phyloP scores from a whole-genome alignment of 2,113 vertebrate species.

The Paracanthobrama guichenoti region DNA sequence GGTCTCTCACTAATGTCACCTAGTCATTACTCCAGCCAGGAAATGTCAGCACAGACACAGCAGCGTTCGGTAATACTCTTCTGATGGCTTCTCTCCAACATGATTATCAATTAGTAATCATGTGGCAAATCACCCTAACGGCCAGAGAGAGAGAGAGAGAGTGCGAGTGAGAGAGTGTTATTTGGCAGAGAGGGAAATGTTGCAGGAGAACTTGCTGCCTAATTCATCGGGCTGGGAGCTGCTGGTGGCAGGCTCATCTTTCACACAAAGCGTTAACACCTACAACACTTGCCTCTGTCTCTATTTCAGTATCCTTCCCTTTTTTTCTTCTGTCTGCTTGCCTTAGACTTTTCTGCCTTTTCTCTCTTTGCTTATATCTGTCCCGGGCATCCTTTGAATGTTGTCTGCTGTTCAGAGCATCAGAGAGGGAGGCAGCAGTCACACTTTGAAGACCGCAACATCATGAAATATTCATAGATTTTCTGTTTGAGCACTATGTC shows the following conservation, averaged over 20 bases:
- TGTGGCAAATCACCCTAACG: slow-evolving; percentile 70
- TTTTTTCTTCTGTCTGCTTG: slow-evolving; percentile 4
- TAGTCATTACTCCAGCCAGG: slow-evolving; percentile 35
- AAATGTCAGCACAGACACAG: slow-evolving; percentile 44
- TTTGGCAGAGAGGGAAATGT: slow-evolving; percentile 12
- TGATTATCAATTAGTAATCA: slow-evolving; percentile 75
- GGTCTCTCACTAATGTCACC: slow-evolving; percentile 35
- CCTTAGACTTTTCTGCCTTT: slow-evolving; percentile 30
- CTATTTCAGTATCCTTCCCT: background rate
- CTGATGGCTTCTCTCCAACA: slow-evolving; percentile 67
- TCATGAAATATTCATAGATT: slow-evolving; percentile 69
- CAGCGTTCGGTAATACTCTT: background rate
- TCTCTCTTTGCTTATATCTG: slow-evolving; percentile 22
- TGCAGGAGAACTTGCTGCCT: slow-evolving; percentile 38
- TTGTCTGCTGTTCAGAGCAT: slow-evolving; percentile 15
- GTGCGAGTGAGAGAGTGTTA: background rate
- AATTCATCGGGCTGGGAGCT: slow-evolving; percentile 46
- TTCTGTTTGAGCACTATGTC: slow-evolving; percentile 44
- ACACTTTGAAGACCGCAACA: slow-evolving; percentile 59
- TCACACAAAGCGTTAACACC: slow-evolving; percentile 46
- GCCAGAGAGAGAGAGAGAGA: slow-evolving; percentile 51
- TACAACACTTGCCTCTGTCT: slow-evolving; percentile 37
- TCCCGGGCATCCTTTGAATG: slow-evolving; percentile 30
- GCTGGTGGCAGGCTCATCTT: slow-evolving; percentile 50
- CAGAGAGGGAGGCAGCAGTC: slow-evolving; percentile 45